Base-by-base conservation (phyloP, 2,113 vertebrate species). In the Spheniscus mendiculus region DNA sequence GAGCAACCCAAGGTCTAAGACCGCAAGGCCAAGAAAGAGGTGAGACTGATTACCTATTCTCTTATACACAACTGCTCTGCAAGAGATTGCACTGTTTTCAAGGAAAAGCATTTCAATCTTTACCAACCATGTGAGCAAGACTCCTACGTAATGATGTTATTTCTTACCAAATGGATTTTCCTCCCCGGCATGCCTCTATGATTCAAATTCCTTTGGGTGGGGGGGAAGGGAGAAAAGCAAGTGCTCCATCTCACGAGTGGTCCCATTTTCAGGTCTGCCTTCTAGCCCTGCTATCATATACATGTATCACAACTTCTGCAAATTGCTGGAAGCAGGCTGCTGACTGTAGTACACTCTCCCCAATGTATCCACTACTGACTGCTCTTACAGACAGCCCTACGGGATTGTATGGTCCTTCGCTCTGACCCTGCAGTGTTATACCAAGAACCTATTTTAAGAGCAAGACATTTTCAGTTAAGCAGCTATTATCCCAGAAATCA, bases 391-490 rank as follows among this genome's bases (percentile, higher is more conserved):
- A 23, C 4, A 53, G 65, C 21, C 38, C 36, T 8, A 7, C 9
- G 59, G 26, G 85, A 0, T 38, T 56, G 3, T 13, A 26, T 8
- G 12, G 2, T 18, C 25, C 73, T 49, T 67, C 66, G 21, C 61
- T 45, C 61, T 0, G 0, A 67, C 6, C 17, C 9, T 1, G 0
- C 5, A n/a, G 10, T 17, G 6, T 18, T 44, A 29, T 14, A 71
- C 2, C 34, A 58, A 47, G 44, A 55, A 20, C 18, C 70, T 21
- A 16, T 56, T 80, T 56, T 45, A 90, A 56, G 15, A 20, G 8
- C 5, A 55, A 59, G 32, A 45, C 44, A 5, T 27, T 90, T 74
- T 71, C 36, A 74, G 47, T 52, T 45, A 38, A 42, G 49, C 4
- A 65, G n/a, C 21, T 71, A 21, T 61, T 72, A 45, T 40, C 26